Conservation (phyloP, 2,113 vertebrate species). For the Gambusia holbrooki region DNA sequence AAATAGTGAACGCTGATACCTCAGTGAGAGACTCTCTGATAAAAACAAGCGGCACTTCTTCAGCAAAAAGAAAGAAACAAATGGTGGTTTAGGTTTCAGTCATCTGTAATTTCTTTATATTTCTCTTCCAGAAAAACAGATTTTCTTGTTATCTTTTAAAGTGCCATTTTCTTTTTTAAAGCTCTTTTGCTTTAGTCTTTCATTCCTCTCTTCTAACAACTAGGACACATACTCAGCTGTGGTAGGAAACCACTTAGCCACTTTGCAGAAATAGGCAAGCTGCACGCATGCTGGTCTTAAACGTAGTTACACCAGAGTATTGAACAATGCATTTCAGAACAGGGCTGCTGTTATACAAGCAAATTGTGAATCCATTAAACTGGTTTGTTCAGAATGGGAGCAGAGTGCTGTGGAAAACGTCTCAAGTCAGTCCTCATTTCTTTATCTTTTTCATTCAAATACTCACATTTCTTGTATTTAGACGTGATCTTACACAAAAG, state of each 20-base stretch:
- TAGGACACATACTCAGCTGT: constrained; percentile 36
- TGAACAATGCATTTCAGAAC: constrained; percentile 42
- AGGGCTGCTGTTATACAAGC: constrained; percentile 13
- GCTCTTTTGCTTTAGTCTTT: constrained; percentile 24
- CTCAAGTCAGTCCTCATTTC: background rate
- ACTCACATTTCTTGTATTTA: background rate
- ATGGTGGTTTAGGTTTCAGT: no score
- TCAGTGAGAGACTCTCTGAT: no score
- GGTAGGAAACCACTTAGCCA: constrained; percentile 65
- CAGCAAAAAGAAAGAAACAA: no score
- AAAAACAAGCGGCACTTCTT: no score
- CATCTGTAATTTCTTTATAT: no score
- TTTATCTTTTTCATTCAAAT: background rate
- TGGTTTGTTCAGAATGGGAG: constrained; percentile 6
- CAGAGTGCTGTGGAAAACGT: background rate
- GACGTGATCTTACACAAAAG: background rate
- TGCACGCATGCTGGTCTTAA: constrained; percentile 45
- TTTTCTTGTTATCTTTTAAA: background rate
- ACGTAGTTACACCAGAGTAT: constrained; percentile 52
- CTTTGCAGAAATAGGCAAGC: constrained; percentile 58
- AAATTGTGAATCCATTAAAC: constrained; percentile 14
- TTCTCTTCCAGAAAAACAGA: no score
- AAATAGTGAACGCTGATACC: no score
- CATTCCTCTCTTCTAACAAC: constrained; percentile 32
- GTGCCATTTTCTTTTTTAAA: constrained; percentile 10